A percentile compares a stretch with the other conserved stretches of the same genome.
Evolutionary conservation across 1,140 invertebrate genomes (phyloP).

Genomic region (Colletes latitarsis): DNA sequence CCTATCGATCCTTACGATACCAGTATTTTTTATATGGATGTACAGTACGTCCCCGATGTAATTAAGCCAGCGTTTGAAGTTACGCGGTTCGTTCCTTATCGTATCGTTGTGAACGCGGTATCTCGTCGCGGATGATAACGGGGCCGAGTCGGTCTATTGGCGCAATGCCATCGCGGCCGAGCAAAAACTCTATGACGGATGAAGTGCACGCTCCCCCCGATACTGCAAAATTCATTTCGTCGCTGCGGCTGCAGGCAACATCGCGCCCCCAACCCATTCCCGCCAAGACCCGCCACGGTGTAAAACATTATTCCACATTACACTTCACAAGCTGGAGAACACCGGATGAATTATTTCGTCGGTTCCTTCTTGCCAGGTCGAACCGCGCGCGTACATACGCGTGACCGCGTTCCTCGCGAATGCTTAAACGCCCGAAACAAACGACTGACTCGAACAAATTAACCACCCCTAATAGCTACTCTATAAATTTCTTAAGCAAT

Average conservation of each 20-base stretch:
- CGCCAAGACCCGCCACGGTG: constrained; percentile 36
- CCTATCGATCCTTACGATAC: too few species aligned
- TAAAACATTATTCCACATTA: constrained; percentile 68
- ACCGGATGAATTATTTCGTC: constrained; percentile 54
- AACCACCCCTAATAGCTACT: not conserved
- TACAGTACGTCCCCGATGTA: not conserved
- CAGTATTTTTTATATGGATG: too few species aligned
- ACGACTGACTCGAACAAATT: not conserved
- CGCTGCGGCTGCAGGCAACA: constrained; percentile 13
- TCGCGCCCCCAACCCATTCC: constrained; percentile 11
- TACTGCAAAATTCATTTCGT: constrained; percentile 60
- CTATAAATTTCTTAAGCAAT: not conserved
- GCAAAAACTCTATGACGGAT: constrained; percentile 54
- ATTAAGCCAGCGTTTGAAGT: not conserved
- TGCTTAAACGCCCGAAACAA: not conserved
- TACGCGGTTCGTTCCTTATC: constrained; percentile 8
- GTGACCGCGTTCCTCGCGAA: not conserved
- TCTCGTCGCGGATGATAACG: constrained; percentile 29
- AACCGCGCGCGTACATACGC: not conserved
- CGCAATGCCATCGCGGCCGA: constrained; percentile 24
- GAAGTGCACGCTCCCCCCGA: constrained; percentile 49
- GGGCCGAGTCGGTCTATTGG: constrained; percentile 44
- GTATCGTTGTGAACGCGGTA: constrained; percentile 35
- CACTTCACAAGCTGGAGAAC: constrained; percentile 49
- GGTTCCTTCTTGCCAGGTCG: constrained; percentile 39